These are phyloP conservation scores for Cyphomyrmex costatus DNA, from an alignment of 1,140 invertebrate species.

Conservation along the genomic window DNA sequence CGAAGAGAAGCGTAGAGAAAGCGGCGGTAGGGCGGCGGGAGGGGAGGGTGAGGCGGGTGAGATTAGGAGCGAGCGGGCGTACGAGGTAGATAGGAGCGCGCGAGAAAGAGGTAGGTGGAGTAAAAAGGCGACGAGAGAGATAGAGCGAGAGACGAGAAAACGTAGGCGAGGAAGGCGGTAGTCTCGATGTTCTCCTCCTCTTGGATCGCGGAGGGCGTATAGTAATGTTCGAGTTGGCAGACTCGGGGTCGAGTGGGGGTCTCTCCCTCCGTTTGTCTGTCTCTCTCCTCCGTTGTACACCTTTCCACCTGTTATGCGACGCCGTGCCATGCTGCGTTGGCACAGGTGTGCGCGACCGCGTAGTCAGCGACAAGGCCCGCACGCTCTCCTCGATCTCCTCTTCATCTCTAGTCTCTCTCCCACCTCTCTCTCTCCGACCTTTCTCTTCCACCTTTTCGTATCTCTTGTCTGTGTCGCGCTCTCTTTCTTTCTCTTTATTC, in stretches of 20 bases:
- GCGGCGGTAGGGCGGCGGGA: neutral
- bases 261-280: constrained; percentile 65
- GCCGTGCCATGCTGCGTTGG: constrained; percentile 78
- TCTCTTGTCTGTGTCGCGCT: constrained; percentile 1
- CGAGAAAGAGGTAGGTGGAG: constrained; percentile 34
- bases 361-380: constrained; percentile 59
- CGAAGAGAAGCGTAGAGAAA: constrained; percentile 48
- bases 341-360: constrained; percentile 80
- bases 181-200: constrained; percentile 85
- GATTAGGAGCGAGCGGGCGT: constrained; percentile 37
- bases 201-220: constrained; percentile 83
- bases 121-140: constrained; percentile 59
- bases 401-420: constrained; percentile 62
- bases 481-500: constrained; percentile 34
- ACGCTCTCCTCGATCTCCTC: constrained; percentile 58
- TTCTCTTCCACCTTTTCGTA: constrained; percentile 56
- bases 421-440: constrained; percentile 44
- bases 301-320: constrained; percentile 84
- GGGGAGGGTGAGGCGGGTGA: constrained; percentile 49
- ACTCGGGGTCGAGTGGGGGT: constrained; percentile 79
- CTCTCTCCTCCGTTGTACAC: constrained; percentile 70
- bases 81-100: constrained; percentile 62
- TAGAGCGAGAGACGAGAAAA: constrained; percentile 64
- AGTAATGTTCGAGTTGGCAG: constrained; percentile 83
- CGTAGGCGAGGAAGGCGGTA: constrained; percentile 84